Conservation (phyloP, 2,888 invertebrate species). For the Noctua janthe region DNA sequence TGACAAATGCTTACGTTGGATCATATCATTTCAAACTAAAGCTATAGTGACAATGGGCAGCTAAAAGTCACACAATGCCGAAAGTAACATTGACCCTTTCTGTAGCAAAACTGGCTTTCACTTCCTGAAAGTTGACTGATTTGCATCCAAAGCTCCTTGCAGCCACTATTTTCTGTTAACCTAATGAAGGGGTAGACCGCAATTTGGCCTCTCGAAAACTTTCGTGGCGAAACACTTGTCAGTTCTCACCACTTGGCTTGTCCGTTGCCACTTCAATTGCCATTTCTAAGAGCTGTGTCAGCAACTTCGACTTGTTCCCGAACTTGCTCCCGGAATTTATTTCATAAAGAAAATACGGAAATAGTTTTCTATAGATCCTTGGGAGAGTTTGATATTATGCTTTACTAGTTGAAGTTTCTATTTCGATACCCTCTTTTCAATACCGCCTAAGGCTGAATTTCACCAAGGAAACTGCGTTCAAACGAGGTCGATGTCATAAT, state of each 20-base stretch:
- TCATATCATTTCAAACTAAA: neutral
- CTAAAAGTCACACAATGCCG: neutral
- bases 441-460: neutral
- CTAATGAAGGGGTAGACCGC: conserved; percentile 1
- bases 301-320: conserved; percentile 42
- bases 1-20: neutral
- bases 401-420: neutral
- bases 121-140: neutral
- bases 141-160: conserved; percentile 15
- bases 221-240: conserved; percentile 34
- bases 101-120: conserved; percentile 6
- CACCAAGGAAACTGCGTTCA: neutral
- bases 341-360: conserved; percentile 46
- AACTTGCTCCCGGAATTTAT: conserved; percentile 39
- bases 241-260: conserved; percentile 14
- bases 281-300: conserved; percentile 37
- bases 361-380: conserved; percentile 41
- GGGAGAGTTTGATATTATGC: conserved; percentile 23
- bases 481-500: neutral
- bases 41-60: neutral
- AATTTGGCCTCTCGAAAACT: conserved; percentile 46
- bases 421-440: neutral
- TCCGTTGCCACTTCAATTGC: conserved; percentile 43
- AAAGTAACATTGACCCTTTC: neutral
- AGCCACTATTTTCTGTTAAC: conserved; percentile 27